phyloP scores from a whole-genome alignment of 35 echinoderm and acorn worm species.

The Heliocidaris erythrogramma region DNA sequence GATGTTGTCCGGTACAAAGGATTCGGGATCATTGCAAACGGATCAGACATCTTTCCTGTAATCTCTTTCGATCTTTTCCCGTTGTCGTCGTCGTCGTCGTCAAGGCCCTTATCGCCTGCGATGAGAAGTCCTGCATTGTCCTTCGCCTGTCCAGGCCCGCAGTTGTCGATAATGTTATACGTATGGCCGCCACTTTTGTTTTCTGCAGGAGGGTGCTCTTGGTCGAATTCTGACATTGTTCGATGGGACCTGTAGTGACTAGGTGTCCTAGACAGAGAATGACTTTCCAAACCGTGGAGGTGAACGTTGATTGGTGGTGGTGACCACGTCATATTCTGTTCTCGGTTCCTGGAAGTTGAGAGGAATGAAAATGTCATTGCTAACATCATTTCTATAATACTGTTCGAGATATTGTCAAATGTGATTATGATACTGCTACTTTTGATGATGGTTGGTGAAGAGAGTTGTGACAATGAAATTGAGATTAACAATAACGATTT shows the following conservation, averaged over 20 bases:
- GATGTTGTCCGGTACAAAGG: background rate
- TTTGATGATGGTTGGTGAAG: too few species aligned
- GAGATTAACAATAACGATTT: background rate
- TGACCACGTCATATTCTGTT: background rate
- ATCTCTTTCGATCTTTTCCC: background rate
- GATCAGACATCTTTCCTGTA: background rate
- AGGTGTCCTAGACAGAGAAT: background rate
- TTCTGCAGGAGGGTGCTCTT: background rate
- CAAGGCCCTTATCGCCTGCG: background rate
- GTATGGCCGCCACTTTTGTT: background rate
- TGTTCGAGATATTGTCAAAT: too few species aligned
- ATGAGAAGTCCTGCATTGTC: background rate
- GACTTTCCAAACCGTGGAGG: background rate
- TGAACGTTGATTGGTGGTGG: slow-evolving; percentile 6
- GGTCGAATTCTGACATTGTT: background rate
- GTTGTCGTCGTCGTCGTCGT: background rate
- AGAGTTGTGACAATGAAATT: too few species aligned
- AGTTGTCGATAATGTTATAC: background rate
- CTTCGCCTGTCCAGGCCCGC: background rate
- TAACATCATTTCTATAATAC: too few species aligned
- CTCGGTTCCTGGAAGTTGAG: background rate
- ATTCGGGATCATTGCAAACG: background rate
- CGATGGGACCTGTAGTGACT: slow-evolving; percentile 1
- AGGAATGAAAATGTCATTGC: too few species aligned
- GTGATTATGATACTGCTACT: too few species aligned